Base-by-base conservation (phyloP, 2,888 invertebrate genomes). In the Polydrusus cervinus region DNA sequence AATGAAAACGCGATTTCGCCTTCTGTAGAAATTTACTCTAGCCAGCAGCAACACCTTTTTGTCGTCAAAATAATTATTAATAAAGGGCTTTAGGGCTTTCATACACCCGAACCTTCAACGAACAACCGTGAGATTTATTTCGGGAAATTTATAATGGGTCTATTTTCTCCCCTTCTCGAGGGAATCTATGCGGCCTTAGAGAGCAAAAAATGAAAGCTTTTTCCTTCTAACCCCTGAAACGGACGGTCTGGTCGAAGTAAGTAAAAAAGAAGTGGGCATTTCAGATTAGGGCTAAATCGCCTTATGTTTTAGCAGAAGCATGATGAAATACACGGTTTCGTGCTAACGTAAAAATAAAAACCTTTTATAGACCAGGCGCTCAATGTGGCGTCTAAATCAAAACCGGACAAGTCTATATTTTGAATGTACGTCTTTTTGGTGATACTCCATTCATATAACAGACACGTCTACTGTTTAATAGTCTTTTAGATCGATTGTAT, bases 1-100 rank as follows among this genome's bases (percentile, higher is more conserved):
- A n/a, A n/a, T n/a, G n/a, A n/a, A n/a, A n/a, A n/a, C n/a, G n/a
- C n/a, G n/a, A n/a, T n/a, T n/a, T n/a, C n/a, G n/a, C n/a, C n/a
- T n/a, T n/a, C n/a, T n/a, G n/a, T n/a, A n/a, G 11, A 60, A 60
- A 60, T 16, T 60, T 60, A 60, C 57, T 18, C 16, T 60, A 60
- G 38, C 38, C 57, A n/a, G n/a, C 34, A 25, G 25, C 65, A 49
- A 45, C 40, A 64, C 65, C 51, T 65, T 65, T 65, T 65, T 47
- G 47, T 65, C 65, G 34, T 38, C 40, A 67, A 67, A 67, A 67
- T 53, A 67, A 67, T 67, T 67, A 67, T 67, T 67, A 51, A 67
- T 67, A 67, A 67, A 67, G 53, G 67, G 51, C 67, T 53, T 67
- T 43, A 67, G 67, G 53, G 67, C 67, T 67, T 67, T 67, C 40